Evolutionary conservation across 2,888 invertebrate genomes (phyloP).

Genomic region (Oeneis ivallda): DNA sequence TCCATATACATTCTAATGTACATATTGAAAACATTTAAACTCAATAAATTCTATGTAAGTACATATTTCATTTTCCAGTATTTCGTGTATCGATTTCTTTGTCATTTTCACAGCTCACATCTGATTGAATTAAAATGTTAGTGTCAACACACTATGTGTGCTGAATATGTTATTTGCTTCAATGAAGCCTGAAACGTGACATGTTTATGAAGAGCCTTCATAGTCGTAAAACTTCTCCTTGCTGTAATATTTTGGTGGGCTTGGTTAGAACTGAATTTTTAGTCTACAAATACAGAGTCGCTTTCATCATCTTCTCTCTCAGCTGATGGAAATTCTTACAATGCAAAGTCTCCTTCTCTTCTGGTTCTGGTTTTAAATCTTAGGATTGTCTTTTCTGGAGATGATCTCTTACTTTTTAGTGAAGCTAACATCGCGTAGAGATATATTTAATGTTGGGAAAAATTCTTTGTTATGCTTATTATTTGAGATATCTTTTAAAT

Average conservation of each 20-base stretch:
- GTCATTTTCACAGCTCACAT: conserved; percentile 9
- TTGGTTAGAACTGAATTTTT: background rate
- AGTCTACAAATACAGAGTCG: no score
- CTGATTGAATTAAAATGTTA: conserved; percentile 20
- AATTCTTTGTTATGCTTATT: no score
- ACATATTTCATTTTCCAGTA: no score
- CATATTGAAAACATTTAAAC: background rate
- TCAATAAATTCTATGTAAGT: background rate
- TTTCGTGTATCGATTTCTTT: background rate
- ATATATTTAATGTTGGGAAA: no score
- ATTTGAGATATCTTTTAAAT: no score
- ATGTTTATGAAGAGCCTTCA: conserved; percentile 9
- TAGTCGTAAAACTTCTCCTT: conserved; percentile 6
- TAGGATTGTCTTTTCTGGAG: no score
- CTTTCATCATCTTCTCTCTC: no score
- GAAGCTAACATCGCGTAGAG: no score
- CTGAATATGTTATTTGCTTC: conserved; percentile 19
- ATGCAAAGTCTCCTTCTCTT: no score
- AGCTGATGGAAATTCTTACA: no score
- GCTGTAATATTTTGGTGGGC: conserved; percentile 2
- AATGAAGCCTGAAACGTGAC: conserved; percentile 5
- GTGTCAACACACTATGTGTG: conserved; percentile 19
- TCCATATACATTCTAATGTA: background rate
- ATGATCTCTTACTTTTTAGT: no score
- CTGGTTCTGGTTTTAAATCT: no score